Conservation (phyloP, 2,797 vertebrate genomes). For the Lepilemur ruficaudatus region DNA sequence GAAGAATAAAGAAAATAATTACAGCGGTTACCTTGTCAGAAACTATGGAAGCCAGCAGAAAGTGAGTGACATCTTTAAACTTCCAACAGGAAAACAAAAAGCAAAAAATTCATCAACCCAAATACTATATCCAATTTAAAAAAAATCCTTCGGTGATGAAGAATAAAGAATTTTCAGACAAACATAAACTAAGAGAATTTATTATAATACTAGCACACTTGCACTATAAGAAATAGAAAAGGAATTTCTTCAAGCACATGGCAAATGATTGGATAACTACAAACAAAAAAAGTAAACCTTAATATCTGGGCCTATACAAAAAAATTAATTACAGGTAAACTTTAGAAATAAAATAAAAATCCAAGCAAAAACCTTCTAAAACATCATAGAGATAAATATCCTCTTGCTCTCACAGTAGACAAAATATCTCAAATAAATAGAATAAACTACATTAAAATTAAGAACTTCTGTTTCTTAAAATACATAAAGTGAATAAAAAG, state of each 20-base stretch:
- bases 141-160: not conserved
- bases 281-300: not conserved
- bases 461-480: not conserved
- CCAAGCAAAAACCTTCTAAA: not conserved
- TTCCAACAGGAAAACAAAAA: not conserved
- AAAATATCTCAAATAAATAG: not conserved
- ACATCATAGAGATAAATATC: not conserved
- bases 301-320: not conserved
- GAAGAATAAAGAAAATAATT: not conserved
- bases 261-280: not conserved
- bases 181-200: not conserved
- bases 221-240: not conserved
- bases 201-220: not conserved
- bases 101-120: not conserved
- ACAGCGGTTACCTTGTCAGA: not conserved
- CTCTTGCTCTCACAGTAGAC: not conserved
- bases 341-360: conserved; percentile 12
- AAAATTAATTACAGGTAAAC: not conserved
- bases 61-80: not conserved
- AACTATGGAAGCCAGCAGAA: not conserved
- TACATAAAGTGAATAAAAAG: not conserved
- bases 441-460: not conserved
- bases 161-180: not conserved
- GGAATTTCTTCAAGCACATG: not conserved
- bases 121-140: not conserved